Conservation (phyloP, 2,888 invertebrate genomes). For the Drosophila maculinotata region DNA sequence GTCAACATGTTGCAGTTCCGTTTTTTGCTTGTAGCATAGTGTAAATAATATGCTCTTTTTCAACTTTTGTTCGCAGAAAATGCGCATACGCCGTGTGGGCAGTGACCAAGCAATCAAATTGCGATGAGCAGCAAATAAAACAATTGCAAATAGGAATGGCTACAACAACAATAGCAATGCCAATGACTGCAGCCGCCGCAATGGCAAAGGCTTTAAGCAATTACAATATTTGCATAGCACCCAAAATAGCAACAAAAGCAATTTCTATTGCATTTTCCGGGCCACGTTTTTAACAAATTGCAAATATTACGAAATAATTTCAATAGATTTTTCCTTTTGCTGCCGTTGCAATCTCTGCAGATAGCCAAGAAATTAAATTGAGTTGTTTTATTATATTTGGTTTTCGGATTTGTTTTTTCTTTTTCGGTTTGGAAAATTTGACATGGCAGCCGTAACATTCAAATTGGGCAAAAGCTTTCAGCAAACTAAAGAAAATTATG, state of each 20-base stretch:
- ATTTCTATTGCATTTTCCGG: constrained; percentile 47
- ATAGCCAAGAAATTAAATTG: constrained; percentile 65
- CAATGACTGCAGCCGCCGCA: constrained; percentile 22
- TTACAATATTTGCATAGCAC: constrained; percentile 63
- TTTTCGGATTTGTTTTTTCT: constrained; percentile 16
- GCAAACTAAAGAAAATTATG: constrained; percentile 59
- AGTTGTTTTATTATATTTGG: constrained; percentile 56
- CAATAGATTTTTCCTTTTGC: constrained; percentile 52
- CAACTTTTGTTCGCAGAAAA: constrained; percentile 26
- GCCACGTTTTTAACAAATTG: constrained; percentile 70
- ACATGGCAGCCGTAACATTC: constrained; percentile 34
- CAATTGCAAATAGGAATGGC: constrained; percentile 41
- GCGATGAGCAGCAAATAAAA: constrained; percentile 57
- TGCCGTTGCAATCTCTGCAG: constrained; percentile 42
- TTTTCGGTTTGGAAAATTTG: constrained; percentile 30
- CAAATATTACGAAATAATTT: constrained; percentile 76
- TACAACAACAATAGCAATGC: constrained; percentile 10
- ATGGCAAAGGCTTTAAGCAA: constrained; percentile 61
- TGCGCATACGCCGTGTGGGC: constrained; percentile 56
- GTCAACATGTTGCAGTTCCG: constrained; percentile 33
- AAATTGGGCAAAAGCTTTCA: constrained; percentile 27
- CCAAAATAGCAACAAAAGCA: constrained; percentile 35
- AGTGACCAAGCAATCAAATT: constrained; percentile 40
- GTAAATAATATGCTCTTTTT: constrained; percentile 47
- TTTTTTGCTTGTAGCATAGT: constrained; percentile 22